Conservation (phyloP, 2,113 vertebrate genomes). For the Stigmatopora nigra region DNA sequence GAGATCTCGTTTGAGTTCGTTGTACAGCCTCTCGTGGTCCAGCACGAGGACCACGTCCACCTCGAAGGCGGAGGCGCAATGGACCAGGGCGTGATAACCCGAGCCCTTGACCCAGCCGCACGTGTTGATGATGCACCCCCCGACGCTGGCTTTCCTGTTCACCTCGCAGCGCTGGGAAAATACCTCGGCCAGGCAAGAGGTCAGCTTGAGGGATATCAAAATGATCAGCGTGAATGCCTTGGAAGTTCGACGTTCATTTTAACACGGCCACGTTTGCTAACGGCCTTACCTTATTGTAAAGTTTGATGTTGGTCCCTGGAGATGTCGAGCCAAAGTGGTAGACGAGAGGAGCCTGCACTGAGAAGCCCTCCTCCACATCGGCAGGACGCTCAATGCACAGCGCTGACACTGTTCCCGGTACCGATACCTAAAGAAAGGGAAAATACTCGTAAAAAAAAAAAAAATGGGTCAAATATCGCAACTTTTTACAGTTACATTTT, state of each 20-base stretch:
- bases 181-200: slow-evolving; percentile 85
- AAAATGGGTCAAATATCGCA: no score
- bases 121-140: slow-evolving; percentile 95
- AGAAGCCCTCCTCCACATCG: slow-evolving; percentile 95
- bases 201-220: slow-evolving; percentile 70
- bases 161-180: slow-evolving; percentile 95
- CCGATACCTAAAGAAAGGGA: slow-evolving; percentile 71
- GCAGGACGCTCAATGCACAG: slow-evolving; percentile 93
- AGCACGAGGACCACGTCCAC: slow-evolving; percentile 95
- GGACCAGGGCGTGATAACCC: slow-evolving; percentile 94
- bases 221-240: background rate
- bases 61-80: slow-evolving; percentile 92
- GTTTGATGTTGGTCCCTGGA: slow-evolving; percentile 96
- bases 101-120: slow-evolving; percentile 98
- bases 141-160: slow-evolving; percentile 88
- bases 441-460: background rate
- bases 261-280: background rate
- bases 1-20: slow-evolving; percentile 90
- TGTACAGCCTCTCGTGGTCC: slow-evolving; percentile 96
- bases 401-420: slow-evolving; percentile 90
- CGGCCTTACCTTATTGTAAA: slow-evolving; percentile 88
- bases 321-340: slow-evolving; percentile 97
- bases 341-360: slow-evolving; percentile 92
- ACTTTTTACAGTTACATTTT: no score
- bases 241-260: background rate